phyloP scores from a whole-genome alignment of 2,113 vertebrate species.

The Rhadina sibilatrix region DNA sequence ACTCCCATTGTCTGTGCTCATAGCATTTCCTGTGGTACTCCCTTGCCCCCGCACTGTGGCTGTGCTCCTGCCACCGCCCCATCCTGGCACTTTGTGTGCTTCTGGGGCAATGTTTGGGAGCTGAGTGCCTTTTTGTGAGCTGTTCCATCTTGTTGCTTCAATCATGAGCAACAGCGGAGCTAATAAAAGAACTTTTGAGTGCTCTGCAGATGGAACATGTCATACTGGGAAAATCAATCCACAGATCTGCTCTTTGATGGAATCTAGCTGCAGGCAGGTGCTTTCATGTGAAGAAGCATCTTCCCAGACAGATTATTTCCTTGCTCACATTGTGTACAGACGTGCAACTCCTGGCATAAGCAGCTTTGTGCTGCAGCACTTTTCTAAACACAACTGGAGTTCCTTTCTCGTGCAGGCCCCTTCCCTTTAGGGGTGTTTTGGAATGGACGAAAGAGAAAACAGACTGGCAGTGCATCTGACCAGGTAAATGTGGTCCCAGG shows the following conservation, averaged over 20 bases:
- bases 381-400: background rate
- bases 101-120: background rate
- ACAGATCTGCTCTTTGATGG: conserved; percentile 56
- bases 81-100: background rate
- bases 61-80: background rate
- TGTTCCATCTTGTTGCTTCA: background rate
- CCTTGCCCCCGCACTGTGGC: background rate
- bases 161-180: background rate
- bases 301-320: conserved; percentile 51
- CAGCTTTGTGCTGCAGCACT: background rate
- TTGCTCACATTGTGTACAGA: background rate
- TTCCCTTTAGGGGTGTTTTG: background rate
- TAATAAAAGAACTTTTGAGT: conserved; percentile 13
- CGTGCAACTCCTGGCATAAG: background rate
- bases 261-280: conserved; percentile 44
- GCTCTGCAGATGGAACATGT: conserved; percentile 32
- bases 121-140: background rate
- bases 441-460: background rate
- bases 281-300: conserved; percentile 46
- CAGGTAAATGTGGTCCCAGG: background rate
- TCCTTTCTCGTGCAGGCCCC: background rate
- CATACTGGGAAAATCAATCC: conserved; percentile 28
- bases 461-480: background rate
- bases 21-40: background rate
- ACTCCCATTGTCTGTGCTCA: fast-evolving